Evolutionary conservation across 2,113 vertebrate species (phyloP).

Genomic region (Podarcis raffonei): DNA sequence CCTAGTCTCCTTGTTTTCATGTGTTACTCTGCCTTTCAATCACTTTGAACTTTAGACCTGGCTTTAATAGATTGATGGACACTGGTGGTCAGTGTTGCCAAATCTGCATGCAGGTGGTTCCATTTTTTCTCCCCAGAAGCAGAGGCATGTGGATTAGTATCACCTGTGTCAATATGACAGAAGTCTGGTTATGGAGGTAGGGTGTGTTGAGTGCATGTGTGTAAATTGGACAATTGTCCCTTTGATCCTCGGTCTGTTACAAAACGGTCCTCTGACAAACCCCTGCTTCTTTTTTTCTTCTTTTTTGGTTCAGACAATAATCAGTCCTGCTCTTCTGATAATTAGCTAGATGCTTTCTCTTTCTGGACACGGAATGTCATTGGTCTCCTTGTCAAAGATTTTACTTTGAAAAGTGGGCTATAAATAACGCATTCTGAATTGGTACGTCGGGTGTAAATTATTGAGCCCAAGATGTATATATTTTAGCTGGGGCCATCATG

Average conservation of each 20-base stretch:
- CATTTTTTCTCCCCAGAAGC: neutral
- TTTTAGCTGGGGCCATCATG: neutral
- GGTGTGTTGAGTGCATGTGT: neutral
- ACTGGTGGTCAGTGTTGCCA: neutral
- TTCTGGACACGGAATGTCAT: neutral
- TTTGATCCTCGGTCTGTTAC: neutral
- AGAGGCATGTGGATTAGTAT: neutral
- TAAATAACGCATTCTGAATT: neutral
- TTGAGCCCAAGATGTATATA: neutral
- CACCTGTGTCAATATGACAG: neutral
- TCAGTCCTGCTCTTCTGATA: neutral
- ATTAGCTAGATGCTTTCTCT: neutral
- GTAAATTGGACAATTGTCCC: neutral
- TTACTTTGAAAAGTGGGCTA: too few species aligned
- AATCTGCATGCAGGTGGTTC: neutral
- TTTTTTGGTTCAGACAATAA: neutral
- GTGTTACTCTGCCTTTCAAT: neutral
- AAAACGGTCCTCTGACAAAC: neutral
- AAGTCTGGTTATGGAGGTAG: neutral
- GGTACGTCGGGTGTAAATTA: neutral
- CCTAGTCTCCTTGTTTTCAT: neutral
- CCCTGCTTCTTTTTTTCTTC: accelerated
- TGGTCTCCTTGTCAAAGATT: too few species aligned
- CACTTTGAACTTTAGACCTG: neutral
- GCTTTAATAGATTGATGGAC: neutral